phyloP scores from a whole-genome alignment of 2,888 invertebrate genomes.

The Mamestra brassicae region DNA sequence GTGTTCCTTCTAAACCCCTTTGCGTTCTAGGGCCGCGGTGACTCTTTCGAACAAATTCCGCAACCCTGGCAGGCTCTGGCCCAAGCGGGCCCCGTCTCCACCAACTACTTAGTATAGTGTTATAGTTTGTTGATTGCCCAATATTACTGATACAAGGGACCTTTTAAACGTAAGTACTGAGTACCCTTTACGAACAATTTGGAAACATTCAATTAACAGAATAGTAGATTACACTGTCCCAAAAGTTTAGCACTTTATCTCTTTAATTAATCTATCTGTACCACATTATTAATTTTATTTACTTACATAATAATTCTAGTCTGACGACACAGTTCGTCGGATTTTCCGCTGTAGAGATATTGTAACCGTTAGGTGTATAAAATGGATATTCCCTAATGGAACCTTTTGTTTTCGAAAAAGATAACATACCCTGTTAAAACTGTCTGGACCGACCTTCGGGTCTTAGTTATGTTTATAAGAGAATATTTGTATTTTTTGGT shows the following conservation, averaged over 20 bases:
- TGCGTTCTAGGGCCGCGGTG: no score
- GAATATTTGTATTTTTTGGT: no score
- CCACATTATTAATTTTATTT: slow-evolving; percentile 17
- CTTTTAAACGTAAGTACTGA: no score
- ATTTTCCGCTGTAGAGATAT: background rate
- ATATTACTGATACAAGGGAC: background rate
- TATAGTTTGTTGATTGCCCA: background rate
- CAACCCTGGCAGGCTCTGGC: no score
- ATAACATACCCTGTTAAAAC: slow-evolving; percentile 38
- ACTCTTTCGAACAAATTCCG: no score
- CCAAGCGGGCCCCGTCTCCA: no score
- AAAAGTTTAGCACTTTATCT: background rate
- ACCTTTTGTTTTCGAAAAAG: slow-evolving; percentile 39
- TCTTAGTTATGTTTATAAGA: background rate
- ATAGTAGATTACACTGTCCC: background rate
- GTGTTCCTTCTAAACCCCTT: no score
- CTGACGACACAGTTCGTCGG: background rate
- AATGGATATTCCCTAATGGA: slow-evolving; percentile 47
- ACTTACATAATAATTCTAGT: background rate
- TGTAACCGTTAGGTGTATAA: slow-evolving; percentile 1
- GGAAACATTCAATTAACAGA: slow-evolving; percentile 10
- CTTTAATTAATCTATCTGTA: slow-evolving; percentile 12
- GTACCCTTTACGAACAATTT: background rate
- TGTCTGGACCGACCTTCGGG: slow-evolving; percentile 20
- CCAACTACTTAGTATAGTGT: no score